Evolutionary conservation across 92 coral and sea anemone genomes (phyloP), one percentile per base, ranked within the genome.

Genomic region (Ricordea florida): DNA sequence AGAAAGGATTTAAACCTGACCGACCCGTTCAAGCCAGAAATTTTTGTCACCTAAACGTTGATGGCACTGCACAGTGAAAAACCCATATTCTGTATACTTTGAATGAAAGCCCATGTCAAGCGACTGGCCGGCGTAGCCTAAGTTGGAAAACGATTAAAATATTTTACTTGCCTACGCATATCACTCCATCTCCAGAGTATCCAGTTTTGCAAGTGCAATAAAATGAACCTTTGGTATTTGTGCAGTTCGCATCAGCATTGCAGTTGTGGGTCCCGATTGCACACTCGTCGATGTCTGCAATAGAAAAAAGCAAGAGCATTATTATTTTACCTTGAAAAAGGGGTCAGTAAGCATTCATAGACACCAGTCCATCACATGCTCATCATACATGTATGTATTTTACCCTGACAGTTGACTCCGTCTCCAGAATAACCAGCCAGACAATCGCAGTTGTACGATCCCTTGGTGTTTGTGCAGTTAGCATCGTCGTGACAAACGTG

Each of bases 141-240:
- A n/a, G n/a, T n/a, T n/a, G 14, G 21, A 15, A 59, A 33, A 27
- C 4, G 35, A 29, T 8, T 16, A 13, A 36, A 11, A 16, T 15
- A 0, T 33, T 2, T 0, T 6, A 66, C 6, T 57, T 31, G 42
- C 69, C 79, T 23, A 68, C 79, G 69, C 90, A 84, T 7, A 62
- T 74, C 45, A 76, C 87, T 25, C 90, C 93, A 72, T 85, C 47
- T 72, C 93, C 93, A 22, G 86, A 77, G 62, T 70, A 88, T 21
- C 94, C 94, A 45, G 68, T 36, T 53, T 67, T 83, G 68, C 94
- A 89, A 3, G 74, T 79, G 65, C 94, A 89, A 63, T 58, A 79
- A 72, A 79, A 89, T 47, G 90, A 79, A 50, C 94, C 94, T 50
- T 74, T 52, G 37, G 80, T 85, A 74, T 89, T 89, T 70, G 84